Evolutionary conservation across 2,888 invertebrate genomes (phyloP), one percentile per base, ranked within the genome.

Genomic region (Eristalis intricaria): DNA sequence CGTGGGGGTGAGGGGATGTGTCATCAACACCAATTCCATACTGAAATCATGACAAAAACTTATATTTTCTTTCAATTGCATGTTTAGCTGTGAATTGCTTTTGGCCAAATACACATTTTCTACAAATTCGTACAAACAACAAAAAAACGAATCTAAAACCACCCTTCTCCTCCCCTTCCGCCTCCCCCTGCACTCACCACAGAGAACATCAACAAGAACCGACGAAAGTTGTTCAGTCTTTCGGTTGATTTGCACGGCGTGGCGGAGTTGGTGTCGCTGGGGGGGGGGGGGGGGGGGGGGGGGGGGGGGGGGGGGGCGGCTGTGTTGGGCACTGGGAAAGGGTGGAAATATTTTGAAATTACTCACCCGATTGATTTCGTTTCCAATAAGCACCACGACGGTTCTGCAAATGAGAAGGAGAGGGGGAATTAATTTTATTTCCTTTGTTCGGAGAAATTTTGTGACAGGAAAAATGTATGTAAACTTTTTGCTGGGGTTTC

Each of bases 51-150:
- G 63, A 40, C 56, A 80, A 71, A 63, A 80, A 71, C 68, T 76
- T 80, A 75, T 84, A 75, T 76, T 50, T 75, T 80, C 76, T 85
- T 85, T 85, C 81, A 81, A 81, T 85, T 85, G 77, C 81, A 81
- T 81, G 85, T 81, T 85, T 61, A 77, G 77, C 60, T 64, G 81
- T 22, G 81, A 64, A 68, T 85, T 81, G 73, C 78, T 74, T 66
- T 61, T 66, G 43, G 61, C 38, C 64, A 66, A 1, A 32, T 26
- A 71, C 4, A 26, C 5, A 65, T 19, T 13, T 35, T n/a, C n/a
- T 11, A 77, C n/a, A 26, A 74, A 23, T 70, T 71, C 26, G n/a
- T 58, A 26, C 26, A 26, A 26, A 26, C 26, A 26, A 26, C 26
- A 26, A 26, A 26, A 26, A 26, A n/a, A n/a, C n/a, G n/a, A n/a